Conservation (phyloP, 2,113 vertebrate genomes). For the Isichthys henryi region DNA sequence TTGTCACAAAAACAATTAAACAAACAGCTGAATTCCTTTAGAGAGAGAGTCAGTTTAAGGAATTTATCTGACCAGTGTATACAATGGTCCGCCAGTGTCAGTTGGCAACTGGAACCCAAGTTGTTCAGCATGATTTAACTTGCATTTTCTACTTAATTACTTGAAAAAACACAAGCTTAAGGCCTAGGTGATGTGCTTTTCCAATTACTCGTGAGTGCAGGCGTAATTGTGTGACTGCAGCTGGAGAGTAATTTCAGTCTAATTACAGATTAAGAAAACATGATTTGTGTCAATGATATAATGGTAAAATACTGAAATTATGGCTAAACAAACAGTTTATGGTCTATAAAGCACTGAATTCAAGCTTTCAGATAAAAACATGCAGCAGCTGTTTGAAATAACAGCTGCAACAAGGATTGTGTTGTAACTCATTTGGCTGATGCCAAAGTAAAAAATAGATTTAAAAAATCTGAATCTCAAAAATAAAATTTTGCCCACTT, state of each 20-base stretch:
- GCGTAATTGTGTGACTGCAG: constrained; percentile 49
- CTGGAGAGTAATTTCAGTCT: constrained; percentile 46
- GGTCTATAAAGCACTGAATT: constrained; percentile 40
- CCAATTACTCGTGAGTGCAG: constrained; percentile 14
- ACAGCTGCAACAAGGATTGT: constrained; percentile 25
- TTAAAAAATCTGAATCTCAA: background rate
- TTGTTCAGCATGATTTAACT: constrained; percentile 12
- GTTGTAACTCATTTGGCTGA: background rate
- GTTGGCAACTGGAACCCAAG: constrained; percentile 11
- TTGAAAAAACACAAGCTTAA: constrained; percentile 17
- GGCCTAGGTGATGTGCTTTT: constrained; percentile 23
- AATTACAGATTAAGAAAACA: constrained; percentile 54
- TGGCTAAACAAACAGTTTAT: constrained; percentile 42
- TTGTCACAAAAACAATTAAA: background rate
- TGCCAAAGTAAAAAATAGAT: background rate
- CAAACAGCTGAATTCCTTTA: background rate
- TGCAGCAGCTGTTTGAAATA: constrained; percentile 36
- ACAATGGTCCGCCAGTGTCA: background rate
- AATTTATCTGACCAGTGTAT: background rate
- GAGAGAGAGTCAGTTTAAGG: background rate
- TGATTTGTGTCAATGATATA: constrained; percentile 49
- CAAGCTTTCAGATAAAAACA: constrained; percentile 37
- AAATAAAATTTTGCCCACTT: constrained; percentile 1
- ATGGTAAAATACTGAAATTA: constrained; percentile 31
- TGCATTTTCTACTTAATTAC: constrained; percentile 19